Evolutionary conservation across 2,888 invertebrate genomes (phyloP).

Genomic region (Hydroisotoma schaefferi): DNA sequence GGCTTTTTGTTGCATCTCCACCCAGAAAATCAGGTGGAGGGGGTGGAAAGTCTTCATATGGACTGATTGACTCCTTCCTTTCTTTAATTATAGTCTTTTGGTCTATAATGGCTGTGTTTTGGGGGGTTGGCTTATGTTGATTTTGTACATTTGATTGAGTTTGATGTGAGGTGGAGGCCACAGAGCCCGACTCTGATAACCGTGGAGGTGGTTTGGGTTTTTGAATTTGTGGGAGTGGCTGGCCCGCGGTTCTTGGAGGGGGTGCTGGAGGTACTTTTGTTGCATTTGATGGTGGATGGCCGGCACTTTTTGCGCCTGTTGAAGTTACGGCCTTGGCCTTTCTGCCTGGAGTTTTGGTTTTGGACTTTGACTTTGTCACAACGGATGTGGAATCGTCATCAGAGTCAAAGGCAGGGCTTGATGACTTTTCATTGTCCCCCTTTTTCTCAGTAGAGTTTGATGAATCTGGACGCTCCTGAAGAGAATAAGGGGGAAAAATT

Average conservation of each 20-base stretch:
- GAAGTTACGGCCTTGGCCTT: neutral
- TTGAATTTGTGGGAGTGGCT: constrained; percentile 10
- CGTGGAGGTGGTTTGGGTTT: neutral
- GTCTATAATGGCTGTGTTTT: neutral
- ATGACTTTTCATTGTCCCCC: constrained; percentile 67
- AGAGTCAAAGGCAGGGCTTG: constrained; percentile 91
- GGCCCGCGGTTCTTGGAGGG: constrained; percentile 23
- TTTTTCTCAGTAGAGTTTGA: constrained; percentile 40
- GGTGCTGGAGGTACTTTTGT: constrained; percentile 19
- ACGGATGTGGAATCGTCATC: constrained; percentile 75
- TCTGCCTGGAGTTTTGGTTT: neutral
- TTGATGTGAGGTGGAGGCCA: constrained; percentile 49
- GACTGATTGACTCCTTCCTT: constrained; percentile 24
- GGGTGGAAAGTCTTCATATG: constrained; percentile 45
- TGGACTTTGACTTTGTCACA: constrained; percentile 48
- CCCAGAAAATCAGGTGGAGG: constrained; percentile 45
- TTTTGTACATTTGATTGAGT: constrained; percentile 50
- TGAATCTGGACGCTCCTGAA: constrained; percentile 36
- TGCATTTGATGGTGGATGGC: neutral
- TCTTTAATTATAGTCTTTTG: constrained; percentile 10
- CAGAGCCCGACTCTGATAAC: constrained; percentile 24
- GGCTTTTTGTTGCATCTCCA: neutral
- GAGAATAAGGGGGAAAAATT: neutral
- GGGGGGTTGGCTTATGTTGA: constrained; percentile 13
- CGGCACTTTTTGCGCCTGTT: neutral